A percentile compares a stretch with the other conserved stretches of the same genome.
These are phyloP conservation scores for Folsomia manolachei DNA, from an alignment of 2,888 invertebrate genomes.

Conservation along the genomic window DNA sequence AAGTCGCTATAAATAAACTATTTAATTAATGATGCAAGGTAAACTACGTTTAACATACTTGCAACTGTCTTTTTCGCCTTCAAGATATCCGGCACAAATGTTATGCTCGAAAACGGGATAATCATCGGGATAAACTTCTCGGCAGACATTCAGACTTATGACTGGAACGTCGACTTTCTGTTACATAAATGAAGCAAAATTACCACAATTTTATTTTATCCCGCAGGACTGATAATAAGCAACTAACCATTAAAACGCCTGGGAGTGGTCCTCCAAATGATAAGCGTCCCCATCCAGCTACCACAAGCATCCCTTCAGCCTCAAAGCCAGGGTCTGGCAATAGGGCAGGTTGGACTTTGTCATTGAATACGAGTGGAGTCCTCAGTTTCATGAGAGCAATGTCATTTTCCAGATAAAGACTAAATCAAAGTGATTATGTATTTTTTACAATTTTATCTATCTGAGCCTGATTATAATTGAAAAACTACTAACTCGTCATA, in stretches of 20 bases:
- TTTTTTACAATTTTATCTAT: too few species aligned
- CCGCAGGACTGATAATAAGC: neutral
- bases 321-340: neutral
- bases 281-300: slow-evolving; percentile 7
- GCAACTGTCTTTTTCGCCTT: neutral
- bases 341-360: slow-evolving; percentile 2
- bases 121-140: neutral
- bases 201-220: neutral
- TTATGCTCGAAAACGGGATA: slow-evolving; percentile 9
- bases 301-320: neutral
- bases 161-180: slow-evolving; percentile 1
- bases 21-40: neutral
- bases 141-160: neutral
- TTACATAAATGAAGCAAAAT: neutral
- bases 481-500: neutral
- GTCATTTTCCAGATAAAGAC: slow-evolving; percentile 9
- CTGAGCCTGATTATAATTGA: too few species aligned
- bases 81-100: slow-evolving; percentile 15
- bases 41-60: neutral
- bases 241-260: neutral
- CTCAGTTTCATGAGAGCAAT: slow-evolving; percentile 4
- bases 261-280: neutral
- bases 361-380: neutral
- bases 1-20: neutral
- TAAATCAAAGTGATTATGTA: too few species aligned